Evolutionary conservation across 2,888 invertebrate species (phyloP).

Genomic region (Chironomus riparius): DNA sequence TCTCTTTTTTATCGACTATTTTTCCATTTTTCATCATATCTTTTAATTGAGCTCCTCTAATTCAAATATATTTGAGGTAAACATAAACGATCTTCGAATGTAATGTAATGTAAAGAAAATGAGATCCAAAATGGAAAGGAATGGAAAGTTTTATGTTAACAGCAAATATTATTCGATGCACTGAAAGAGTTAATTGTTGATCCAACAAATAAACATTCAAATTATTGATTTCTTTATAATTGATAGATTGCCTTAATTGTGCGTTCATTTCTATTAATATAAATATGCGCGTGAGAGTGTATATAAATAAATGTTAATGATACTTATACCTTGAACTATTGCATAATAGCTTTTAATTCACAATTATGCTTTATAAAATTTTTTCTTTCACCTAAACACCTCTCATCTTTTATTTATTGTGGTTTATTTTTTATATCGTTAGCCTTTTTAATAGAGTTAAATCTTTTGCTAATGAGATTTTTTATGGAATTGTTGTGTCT

Average conservation of each 20-base stretch:
- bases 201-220: neutral
- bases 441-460: no score
- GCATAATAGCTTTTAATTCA: neutral
- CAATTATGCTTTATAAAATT: no score
- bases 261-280: neutral
- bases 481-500: no score
- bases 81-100: neutral
- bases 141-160: neutral
- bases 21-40: neutral
- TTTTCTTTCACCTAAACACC: no score
- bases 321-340: neutral
- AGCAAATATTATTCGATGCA: neutral
- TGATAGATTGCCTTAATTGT: neutral
- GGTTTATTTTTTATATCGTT: no score
- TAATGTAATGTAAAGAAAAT: neutral
- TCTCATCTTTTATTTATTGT: no score
- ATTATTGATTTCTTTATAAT: neutral
- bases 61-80: neutral
- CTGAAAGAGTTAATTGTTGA: neutral
- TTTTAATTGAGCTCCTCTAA: neutral
- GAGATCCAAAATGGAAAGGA: neutral
- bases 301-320: neutral
- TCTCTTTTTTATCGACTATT: neutral
- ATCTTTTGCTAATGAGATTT: no score
- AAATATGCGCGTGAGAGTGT: neutral